Evolutionary conservation across 2,888 invertebrate genomes (phyloP).

Genomic region (Drosophila colorata): DNA sequence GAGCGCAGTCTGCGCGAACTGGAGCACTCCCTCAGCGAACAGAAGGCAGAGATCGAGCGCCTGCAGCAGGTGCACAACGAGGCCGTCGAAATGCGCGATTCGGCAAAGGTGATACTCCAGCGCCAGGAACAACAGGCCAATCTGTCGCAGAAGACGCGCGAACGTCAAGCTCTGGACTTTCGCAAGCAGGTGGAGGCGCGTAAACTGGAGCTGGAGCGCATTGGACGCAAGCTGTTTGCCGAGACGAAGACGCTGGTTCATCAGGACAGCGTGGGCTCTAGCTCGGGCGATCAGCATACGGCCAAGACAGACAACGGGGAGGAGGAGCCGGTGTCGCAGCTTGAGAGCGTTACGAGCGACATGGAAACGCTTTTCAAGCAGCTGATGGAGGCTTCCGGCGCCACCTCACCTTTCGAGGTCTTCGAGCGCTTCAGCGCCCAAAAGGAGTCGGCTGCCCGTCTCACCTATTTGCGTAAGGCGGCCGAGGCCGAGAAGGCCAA

Average conservation of each 20-base stretch:
- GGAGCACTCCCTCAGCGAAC: constrained; percentile 89
- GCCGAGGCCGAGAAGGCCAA: constrained; percentile 91
- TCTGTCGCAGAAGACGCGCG: constrained; percentile 89
- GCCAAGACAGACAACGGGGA: constrained; percentile 83
- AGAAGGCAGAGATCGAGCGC: constrained; percentile 90
- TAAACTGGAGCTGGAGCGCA: constrained; percentile 90
- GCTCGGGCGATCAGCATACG: constrained; percentile 84
- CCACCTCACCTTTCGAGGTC: constrained; percentile 91
- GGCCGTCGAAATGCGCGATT: constrained; percentile 90
- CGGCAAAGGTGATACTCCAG: constrained; percentile 89
- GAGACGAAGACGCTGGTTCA: constrained; percentile 87
- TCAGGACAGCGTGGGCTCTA: constrained; percentile 87
- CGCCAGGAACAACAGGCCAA: constrained; percentile 90
- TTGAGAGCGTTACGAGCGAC: constrained; percentile 79
- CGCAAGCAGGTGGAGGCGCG: constrained; percentile 90
- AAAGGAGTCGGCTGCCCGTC: constrained; percentile 89
- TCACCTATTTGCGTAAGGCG: constrained; percentile 89
- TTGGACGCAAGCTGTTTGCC: constrained; percentile 92
- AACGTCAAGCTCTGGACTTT: constrained; percentile 88
- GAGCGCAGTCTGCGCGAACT: constrained; percentile 90
- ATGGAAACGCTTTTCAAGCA: constrained; percentile 90
- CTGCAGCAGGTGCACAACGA: constrained; percentile 91
- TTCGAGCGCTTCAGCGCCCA: constrained; percentile 91
- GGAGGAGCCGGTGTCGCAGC: constrained; percentile 81
- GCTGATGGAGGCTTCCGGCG: constrained; percentile 92